A percentile compares a stretch with the other conserved stretches of the same genome.
These are phyloP conservation scores for Cydia strobilella DNA, from an alignment of 1,140 invertebrate species.

Conservation along the genomic window DNA sequence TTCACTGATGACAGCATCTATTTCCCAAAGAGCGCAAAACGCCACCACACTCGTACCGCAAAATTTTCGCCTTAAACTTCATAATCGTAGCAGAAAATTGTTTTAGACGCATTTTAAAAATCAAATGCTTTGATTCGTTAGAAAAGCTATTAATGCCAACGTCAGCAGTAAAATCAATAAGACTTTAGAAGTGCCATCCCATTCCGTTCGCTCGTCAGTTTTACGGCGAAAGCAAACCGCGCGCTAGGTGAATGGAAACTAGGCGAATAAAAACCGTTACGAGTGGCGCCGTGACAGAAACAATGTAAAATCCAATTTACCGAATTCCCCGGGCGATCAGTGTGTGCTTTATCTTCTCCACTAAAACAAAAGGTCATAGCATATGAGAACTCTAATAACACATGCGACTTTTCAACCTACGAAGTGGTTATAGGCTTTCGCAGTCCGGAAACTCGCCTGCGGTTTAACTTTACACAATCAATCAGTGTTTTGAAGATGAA, in stretches of 20 bases:
- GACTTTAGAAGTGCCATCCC: neutral
- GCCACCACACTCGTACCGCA: neutral
- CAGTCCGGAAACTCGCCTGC: slow-evolving; percentile 33
- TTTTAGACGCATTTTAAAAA: neutral
- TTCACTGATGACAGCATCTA: too few relatives aligned
- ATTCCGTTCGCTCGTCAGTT: slow-evolving; percentile 35
- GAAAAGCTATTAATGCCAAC: neutral
- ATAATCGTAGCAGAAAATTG: neutral
- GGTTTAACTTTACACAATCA: slow-evolving; percentile 50
- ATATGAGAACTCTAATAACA: neutral
- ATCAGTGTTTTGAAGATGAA: slow-evolving; percentile 46
- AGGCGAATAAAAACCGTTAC: slow-evolving; percentile 49
- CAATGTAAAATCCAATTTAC: slow-evolving; percentile 53
- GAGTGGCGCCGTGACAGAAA: slow-evolving; percentile 44
- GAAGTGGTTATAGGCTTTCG: neutral
- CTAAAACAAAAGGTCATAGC: neutral
- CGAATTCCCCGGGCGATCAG: slow-evolving; percentile 35
- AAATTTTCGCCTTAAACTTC: neutral
- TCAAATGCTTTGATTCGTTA: neutral
- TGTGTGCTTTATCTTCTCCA: slow-evolving; percentile 4
- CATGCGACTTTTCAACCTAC: slow-evolving; percentile 39
- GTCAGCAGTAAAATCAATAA: neutral
- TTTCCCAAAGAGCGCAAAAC: too few relatives aligned
- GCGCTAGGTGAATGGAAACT: slow-evolving; percentile 39
- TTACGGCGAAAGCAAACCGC: slow-evolving; percentile 48